Evolutionary conservation across 2,797 vertebrate genomes (phyloP), one percentile per base, ranked within the genome.

Genomic region (Zenarchopterus dispar): DNA sequence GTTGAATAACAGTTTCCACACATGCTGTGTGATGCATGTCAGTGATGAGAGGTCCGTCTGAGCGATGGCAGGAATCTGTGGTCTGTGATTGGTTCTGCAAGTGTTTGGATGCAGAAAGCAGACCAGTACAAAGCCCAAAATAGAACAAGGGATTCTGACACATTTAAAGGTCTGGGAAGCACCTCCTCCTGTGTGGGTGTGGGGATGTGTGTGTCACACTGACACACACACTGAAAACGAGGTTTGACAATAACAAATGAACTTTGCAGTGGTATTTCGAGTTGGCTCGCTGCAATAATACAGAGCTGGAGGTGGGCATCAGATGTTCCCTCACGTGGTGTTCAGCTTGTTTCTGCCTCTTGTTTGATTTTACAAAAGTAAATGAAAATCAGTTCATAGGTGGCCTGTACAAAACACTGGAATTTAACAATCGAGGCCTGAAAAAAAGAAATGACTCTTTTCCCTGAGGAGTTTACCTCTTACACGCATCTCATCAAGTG

Each of bases 241-340:
- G 73, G 61, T 71, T 43, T 56, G 70, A 73, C 51, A 64, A 56
- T 90, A 91, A 91, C 87, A 87, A 90, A 92, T 89, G 84, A 82
- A 73, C 70, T 87, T 56, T 39, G 79, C 60, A 9, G 53, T 65
- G 89, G 86, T 90, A 51, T 88, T 92, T 88, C 80, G 88, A 84
- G 82, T 87, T 72, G 78, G 78, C 70, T 73, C 70, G 72, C 68
- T 89, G 80, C 78, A 92, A 89, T 81, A 89, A 90, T 81, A 85
- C 66, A 51, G 56, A 31, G 39, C 56, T 78, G 61, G 62, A 84
- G 75, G 56, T 44, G 50, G 50, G 21, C 52, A 85, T 86, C 86
- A 87, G 53, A 89, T 82, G 80, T 81, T 86, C 73, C 61, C 71
- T 43, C 71, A 65, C 65, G 84, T 85, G 77, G 67, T 42, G 82